Conservation (phyloP, 92 coral and sea anemone genomes). For the Muricea muricata region DNA sequence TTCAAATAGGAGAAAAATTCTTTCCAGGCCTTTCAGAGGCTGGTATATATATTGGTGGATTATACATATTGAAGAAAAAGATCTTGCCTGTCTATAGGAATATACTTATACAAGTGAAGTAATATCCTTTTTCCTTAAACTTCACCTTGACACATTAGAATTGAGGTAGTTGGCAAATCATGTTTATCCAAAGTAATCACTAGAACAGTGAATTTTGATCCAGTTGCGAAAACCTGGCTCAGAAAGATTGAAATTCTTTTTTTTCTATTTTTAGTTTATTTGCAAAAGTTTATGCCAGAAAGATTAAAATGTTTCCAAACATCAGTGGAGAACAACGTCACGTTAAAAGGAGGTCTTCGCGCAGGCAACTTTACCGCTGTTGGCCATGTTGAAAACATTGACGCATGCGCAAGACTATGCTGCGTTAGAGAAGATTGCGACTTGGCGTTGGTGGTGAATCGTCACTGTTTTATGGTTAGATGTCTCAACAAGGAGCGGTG, state of each 20-base stretch:
- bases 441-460: slow-evolving; percentile 80
- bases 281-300: slow-evolving; percentile 65
- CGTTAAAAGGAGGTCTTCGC: slow-evolving; percentile 84
- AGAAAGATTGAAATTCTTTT: neutral
- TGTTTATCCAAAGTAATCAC: neutral
- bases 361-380: slow-evolving; percentile 95
- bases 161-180: too few species aligned
- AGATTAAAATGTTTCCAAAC: slow-evolving; percentile 84
- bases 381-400: slow-evolving; percentile 84
- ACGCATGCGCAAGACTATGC: slow-evolving; percentile 86
- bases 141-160: too few species aligned
- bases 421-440: slow-evolving; percentile 94
- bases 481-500: slow-evolving; percentile 86
- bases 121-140: too few species aligned
- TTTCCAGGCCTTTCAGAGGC: too few species aligned
- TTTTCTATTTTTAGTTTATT: slow-evolving; percentile 11
- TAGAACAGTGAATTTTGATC: neutral
- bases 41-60: too few species aligned
- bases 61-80: too few species aligned
- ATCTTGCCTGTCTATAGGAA: too few species aligned
- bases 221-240: neutral
- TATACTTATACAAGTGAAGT: too few species aligned
- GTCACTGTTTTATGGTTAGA: slow-evolving; percentile 85
- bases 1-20: too few species aligned
- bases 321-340: slow-evolving; percentile 81